A percentile compares a stretch with the other conserved stretches of the same genome.
These are phyloP conservation scores for Eutrigla gurnardus DNA, from an alignment of 2,797 vertebrate genomes.

Conservation along the genomic window DNA sequence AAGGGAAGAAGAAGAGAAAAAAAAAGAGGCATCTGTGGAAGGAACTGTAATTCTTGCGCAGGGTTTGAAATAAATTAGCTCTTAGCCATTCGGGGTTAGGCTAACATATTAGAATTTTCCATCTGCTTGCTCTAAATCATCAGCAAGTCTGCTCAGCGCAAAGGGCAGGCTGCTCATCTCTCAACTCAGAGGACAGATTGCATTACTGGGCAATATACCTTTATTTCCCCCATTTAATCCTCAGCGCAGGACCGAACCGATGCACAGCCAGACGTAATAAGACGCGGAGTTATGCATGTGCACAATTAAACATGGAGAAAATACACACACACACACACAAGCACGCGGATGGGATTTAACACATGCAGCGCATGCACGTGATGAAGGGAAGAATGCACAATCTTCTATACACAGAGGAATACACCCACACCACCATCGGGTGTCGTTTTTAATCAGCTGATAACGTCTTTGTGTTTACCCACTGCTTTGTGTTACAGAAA, in stretches of 20 bases:
- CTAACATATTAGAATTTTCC: constrained; percentile 84
- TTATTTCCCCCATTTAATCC: constrained; percentile 80
- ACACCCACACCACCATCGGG: constrained; percentile 30
- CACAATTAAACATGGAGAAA: constrained; percentile 54
- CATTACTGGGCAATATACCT: constrained; percentile 83
- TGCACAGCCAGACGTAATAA: constrained; percentile 56
- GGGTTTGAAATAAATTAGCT: constrained; percentile 82
- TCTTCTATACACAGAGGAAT: constrained; percentile 28
- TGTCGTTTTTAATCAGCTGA: constrained; percentile 76
- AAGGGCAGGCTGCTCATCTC: constrained; percentile 83
- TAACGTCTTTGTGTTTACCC: constrained; percentile 65
- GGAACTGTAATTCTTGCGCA: constrained; percentile 75
- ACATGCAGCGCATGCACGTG: background rate
- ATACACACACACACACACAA: constrained; percentile 39
- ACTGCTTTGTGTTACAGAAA: constrained; percentile 67
- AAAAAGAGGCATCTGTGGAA: constrained; percentile 24
- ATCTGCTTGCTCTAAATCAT: constrained; percentile 82
- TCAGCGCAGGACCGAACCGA: constrained; percentile 46
- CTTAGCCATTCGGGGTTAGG: constrained; percentile 80
- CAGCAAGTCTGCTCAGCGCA: constrained; percentile 68
- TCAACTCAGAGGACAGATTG: constrained; percentile 78
- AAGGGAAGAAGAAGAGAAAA: background rate
- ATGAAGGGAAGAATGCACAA: constrained; percentile 13
- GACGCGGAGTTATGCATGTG: constrained; percentile 47
- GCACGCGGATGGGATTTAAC: constrained; percentile 8